Evolutionary conservation across 1,140 invertebrate genomes (phyloP).

Genomic region (Caenorhabditis inopinata): DNA sequence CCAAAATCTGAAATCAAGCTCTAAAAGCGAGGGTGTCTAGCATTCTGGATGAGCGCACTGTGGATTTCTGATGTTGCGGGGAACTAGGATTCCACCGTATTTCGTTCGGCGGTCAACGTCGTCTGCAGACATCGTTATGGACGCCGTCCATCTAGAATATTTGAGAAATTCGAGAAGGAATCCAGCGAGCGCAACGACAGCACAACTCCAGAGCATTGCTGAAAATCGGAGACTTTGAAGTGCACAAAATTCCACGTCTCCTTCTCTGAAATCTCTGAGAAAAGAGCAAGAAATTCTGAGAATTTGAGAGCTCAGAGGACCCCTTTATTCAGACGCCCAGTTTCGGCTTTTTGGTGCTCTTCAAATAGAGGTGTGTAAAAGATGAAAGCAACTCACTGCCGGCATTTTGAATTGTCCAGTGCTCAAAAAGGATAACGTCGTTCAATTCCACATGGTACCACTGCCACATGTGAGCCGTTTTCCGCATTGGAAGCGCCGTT

Average conservation of each 20-base stretch:
- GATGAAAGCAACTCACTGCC: neutral
- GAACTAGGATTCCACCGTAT: neutral
- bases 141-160: neutral
- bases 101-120: neutral
- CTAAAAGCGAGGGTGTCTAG: neutral
- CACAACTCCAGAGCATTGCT: conserved; percentile 14
- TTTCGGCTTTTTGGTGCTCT: no score
- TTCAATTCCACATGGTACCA: conserved; percentile 8
- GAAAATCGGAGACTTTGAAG: neutral
- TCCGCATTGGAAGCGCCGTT: neutral
- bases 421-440: neutral
- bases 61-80: neutral
- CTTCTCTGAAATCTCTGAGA: no score
- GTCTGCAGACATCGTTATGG: neutral
- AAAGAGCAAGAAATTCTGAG: no score
- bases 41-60: neutral
- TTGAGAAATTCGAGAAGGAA: conserved; percentile 7
- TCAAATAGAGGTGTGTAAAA: no score
- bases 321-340: no score
- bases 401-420: neutral
- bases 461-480: neutral
- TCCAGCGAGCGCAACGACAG: neutral
- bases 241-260: no score
- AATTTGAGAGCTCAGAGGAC: no score
- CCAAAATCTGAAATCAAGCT: neutral